Evolutionary conservation across 2,113 vertebrate species (phyloP), one percentile per base, ranked within the genome.

Genomic region (Arothron firmamentum): DNA sequence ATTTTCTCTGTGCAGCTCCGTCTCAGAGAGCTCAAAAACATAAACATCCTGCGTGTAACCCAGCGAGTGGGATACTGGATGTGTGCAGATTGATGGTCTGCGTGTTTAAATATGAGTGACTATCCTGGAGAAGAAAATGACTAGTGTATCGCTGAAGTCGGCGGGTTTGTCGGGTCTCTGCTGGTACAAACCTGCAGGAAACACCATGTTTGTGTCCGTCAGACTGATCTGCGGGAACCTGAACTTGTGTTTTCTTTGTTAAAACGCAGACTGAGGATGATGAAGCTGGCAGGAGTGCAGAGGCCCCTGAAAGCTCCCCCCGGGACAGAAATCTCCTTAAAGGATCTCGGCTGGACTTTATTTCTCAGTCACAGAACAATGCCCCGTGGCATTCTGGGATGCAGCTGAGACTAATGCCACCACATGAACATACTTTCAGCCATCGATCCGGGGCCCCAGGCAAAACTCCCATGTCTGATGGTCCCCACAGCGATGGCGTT

Each of bases 381-480:
- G 78, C 71, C 60, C 75, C 69, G 77, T 61, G 72, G 75, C 79
- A 78, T 81, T 71, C 68, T 67, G 72, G 81, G 79, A 79, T 74
- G 66, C 71, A 71, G 75, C 61, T 5, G 62, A 82, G 72, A 66
- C 66, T 50, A 74, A 78, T 67, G 64, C 74, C 72, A 68, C 72
- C 79, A 76, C 83, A 84, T 75, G 77, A 88, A 60, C 81, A 81
- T 83, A 67, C 54, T 83, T 81, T 83, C 34, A 75, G 61, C 55
- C 23, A 89, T 88, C 80, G 83, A 90, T 89, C 72, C 54, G 74
- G 74, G 25, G 82, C 87, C 86, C 54, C 64, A 81, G 85, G 88
- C 84, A 86, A 84, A 86, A 58, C 79, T 79, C 72, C 71, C 84
- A 82, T 85, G 72, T 81, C 79, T 81, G 78, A 85, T 88, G 79